Evolutionary conservation across 1,140 invertebrate species (phyloP), one percentile per base, ranked within the genome.

Genomic region (Belonocnema kinseyi): DNA sequence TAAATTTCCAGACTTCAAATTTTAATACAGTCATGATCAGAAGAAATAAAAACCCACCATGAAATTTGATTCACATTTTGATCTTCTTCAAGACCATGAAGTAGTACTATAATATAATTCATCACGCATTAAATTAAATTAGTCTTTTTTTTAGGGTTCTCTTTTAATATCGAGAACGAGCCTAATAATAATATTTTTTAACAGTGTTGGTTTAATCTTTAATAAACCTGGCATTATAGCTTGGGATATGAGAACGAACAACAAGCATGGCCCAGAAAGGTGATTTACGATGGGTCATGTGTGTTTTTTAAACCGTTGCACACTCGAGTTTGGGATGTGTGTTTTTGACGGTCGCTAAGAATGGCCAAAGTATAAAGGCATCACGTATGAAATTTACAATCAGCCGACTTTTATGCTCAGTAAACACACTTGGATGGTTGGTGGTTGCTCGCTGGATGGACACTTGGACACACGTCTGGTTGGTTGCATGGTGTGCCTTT

Each of bases 331-430:
- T 76, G 84, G 84, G 85, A 87, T 87, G 84, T 83, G 84, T 82
- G 82, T 83, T 87, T 86, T 87, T 87, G 86, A 86, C 85, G 83
- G 76, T 78, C 73, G 81, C 81, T 83, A 82, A 87, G 85, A 88
- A 87, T 86, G 84, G 85, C 72, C 77, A 76, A 84, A 82, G 79
- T 82, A 87, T 86, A 87, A 87, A 87, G 80, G 85, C 83, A 86
- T 85, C 82, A 79, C 74, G 84, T 80, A 86, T 87, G 86, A 85
- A 87, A 87, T 33, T 33, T 4, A 5, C 26, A 87, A 87, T 86
- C 83, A 83, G 50, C 78, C 82, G 77, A 80, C 78, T 75, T 86
- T 85, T 82, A 83, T 85, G 77, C 76, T 73, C 73, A 54, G 26
- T 33, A 77, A 77, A 71, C 74, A 75, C 76, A 77, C 50, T 79